Percentiles rank a stretch among this genome's conserved stretches.
phyloP scores from a whole-genome alignment of 1,140 invertebrate species.

The Aporrectodea caliginosa region DNA sequence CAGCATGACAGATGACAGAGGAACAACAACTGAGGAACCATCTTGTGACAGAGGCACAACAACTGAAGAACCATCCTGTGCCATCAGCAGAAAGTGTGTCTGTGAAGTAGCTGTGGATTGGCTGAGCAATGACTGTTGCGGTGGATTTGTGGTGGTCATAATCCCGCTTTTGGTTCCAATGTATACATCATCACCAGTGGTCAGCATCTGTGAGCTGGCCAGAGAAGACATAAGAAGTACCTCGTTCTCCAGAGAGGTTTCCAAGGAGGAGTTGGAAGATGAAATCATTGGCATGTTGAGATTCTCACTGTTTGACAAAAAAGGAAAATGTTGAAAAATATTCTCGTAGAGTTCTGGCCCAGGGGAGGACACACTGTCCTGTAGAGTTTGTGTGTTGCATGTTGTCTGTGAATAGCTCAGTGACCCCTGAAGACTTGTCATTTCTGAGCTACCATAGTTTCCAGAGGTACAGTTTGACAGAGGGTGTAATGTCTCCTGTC shows the following conservation, averaged over 20 bases:
- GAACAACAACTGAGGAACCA: neutral
- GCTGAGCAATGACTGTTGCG: neutral
- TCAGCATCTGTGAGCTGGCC: no score
- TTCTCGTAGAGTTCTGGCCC: no score
- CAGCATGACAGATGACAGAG: neutral
- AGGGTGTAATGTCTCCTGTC: neutral
- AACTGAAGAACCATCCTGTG: neutral
- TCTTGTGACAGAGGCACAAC: neutral
- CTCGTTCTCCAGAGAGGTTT: no score
- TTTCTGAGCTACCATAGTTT: neutral
- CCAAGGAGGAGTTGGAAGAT: neutral
- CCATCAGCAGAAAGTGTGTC: no score
- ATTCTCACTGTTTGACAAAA: neutral
- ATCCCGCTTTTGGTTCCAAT: neutral
- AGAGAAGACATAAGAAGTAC: no score
- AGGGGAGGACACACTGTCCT: no score
- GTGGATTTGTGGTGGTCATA: neutral
- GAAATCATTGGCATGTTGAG: neutral
- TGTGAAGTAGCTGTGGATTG: neutral
- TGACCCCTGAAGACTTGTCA: neutral
- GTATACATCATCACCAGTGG: neutral
- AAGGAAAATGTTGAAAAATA: no score
- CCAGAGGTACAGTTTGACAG: neutral
- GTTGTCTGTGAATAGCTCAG: neutral
- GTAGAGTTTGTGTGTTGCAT: no score